Evolutionary conservation across 1,140 invertebrate species (phyloP), one percentile per base, ranked within the genome.

Genomic region (Helicoverpa armigera): DNA sequence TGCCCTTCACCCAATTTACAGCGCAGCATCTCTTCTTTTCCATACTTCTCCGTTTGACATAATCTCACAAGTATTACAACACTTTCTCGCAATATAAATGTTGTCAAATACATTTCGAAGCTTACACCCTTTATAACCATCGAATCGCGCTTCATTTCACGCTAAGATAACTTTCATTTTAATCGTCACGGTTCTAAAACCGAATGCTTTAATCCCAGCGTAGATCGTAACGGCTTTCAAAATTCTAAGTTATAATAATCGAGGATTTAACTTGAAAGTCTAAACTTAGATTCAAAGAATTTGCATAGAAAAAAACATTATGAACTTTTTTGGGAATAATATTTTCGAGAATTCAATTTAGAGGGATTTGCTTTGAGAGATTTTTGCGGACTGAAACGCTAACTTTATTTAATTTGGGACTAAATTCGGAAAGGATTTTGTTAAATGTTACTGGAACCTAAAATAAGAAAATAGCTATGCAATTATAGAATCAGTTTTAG

Each of bases 101-200:
- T 31, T 67, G 7, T 48, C n/a, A 16, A 67, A 67, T 67, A 48
- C 11, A 50, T 67, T 67, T 67, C 11, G n/a, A 18, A 14, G n/a
- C 10, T 29, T 23, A 51, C 2, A 69, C 48, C n/a, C 12, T 51
- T 69, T 70, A 72, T 65, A 65, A 29, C 18, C 50, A 72, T 13
- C 35, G 23, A 31, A 31, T 31, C 7, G 14, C 23, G 4, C 13
- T 12, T 53, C 18, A 53, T 72, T 54, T 53, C 23, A 54, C 48
- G 69, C 50, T 54, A 29, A 31, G 50, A 50, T 23, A 72, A 51
- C 69, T n/a, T 35, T 43, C 35, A 65, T 65, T 72, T 72, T 54
- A 72, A 72, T 72, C 69, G n/a, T 29, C 29, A 53, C 50, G 18
- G 31, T 72, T 51, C 65, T 18, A 3, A 23, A 11, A 13, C 50